phyloP scores from a whole-genome alignment of 1,140 invertebrate species.

The Babylonia areolata region DNA sequence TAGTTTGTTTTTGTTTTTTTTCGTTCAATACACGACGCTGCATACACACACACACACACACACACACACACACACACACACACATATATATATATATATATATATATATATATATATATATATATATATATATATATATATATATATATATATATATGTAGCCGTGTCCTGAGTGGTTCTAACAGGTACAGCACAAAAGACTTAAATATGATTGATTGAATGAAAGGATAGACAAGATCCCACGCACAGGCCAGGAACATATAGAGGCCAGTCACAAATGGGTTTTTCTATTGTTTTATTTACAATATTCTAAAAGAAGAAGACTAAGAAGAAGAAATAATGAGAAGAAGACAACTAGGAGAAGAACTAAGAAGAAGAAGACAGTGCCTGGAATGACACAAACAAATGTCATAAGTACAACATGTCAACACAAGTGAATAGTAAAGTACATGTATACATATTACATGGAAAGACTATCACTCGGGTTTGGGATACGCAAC shows the following conservation, averaged over 20 bases:
- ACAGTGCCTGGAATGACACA: no score
- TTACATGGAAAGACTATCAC: no score
- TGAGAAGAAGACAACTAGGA: no score
- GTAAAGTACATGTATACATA: no score
- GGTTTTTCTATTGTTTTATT: background rate
- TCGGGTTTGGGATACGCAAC: no score
- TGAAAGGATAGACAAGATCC: background rate
- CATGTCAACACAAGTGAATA: no score
- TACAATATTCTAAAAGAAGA: no score
- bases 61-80: conserved; percentile 4
- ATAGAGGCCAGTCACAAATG: background rate
- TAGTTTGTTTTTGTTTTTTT: no score
- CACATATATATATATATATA: background rate
- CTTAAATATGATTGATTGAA: background rate
- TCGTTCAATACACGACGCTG: background rate
- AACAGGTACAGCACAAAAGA: background rate
- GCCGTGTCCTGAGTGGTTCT: no score
- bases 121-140: background rate
- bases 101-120: background rate
- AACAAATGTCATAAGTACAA: no score
- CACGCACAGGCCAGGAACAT: background rate
- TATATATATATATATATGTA: background rate
- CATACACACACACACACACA: background rate
- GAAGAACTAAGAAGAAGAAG: no score
- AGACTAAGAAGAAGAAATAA: no score